Evolutionary conservation across 2,797 vertebrate genomes (phyloP).

Genomic region (Dryobates pubescens): DNA sequence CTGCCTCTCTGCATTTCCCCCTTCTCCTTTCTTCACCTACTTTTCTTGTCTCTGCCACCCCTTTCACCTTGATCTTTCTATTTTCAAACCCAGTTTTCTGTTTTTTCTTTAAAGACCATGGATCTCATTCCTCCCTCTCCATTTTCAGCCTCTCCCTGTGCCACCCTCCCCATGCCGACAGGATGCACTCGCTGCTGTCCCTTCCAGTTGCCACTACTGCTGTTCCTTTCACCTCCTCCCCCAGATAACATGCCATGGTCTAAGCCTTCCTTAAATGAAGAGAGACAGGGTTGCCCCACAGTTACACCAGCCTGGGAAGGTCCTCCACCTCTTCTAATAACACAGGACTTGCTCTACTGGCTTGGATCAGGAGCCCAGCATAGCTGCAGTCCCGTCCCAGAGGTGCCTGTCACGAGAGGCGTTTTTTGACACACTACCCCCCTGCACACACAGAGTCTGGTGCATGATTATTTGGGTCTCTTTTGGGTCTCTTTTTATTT

Average conservation of each 20-base stretch:
- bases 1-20: conserved; percentile 17
- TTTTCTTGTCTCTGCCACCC: conserved; percentile 43
- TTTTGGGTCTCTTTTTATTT: too few relatives aligned
- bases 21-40: conserved; percentile 48
- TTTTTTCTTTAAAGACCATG: conserved; percentile 53
- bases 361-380: neutral
- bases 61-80: conserved; percentile 56
- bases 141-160: neutral
- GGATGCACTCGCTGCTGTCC: neutral
- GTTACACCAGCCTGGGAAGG: neutral
- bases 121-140: conserved; percentile 4
- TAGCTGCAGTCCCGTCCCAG: neutral
- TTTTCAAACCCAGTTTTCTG: conserved; percentile 51
- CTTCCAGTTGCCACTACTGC: neutral
- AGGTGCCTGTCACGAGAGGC: neutral
- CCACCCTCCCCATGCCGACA: conserved; percentile 25
- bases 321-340: neutral
- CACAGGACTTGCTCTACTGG: neutral
- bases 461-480: neutral
- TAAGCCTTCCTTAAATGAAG: neutral
- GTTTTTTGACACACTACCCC: neutral
- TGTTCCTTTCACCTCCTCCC: neutral
- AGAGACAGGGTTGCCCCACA: neutral
- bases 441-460: rapidly evolving
- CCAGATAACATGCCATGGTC: neutral